phyloP scores from a whole-genome alignment of 2,888 invertebrate species.

The Ellobium chinense region DNA sequence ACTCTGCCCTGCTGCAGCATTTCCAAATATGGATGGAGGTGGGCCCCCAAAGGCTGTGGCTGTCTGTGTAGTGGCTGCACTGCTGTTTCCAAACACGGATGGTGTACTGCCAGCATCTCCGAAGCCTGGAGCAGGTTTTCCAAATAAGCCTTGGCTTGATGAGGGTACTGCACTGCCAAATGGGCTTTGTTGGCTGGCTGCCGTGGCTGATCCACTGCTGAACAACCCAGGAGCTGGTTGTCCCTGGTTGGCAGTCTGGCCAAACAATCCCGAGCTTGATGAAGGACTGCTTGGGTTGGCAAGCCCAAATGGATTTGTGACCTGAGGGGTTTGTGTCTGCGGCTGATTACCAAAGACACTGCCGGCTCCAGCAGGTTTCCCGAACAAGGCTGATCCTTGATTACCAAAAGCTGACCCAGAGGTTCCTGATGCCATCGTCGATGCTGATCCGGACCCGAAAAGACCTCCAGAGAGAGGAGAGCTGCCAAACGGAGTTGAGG shows the following conservation, averaged over 20 bases:
- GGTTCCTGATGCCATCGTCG: not conserved
- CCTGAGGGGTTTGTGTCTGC: slow-evolving; percentile 5
- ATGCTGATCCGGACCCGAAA: not conserved
- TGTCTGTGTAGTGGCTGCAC: not conserved
- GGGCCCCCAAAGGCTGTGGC: not conserved
- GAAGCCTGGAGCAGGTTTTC: slow-evolving; percentile 22
- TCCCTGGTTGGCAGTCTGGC: not conserved
- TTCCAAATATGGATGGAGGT: not conserved
- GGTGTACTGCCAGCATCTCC: not conserved
- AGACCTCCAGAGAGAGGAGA: not conserved
- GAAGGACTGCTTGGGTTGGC: not conserved
- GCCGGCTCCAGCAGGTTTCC: slow-evolving; percentile 42
- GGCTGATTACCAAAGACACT: slow-evolving; percentile 29
- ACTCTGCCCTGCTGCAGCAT: not conserved
- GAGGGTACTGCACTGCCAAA: not conserved
- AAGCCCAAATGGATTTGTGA: slow-evolving; percentile 5
- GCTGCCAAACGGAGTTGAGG: not conserved
- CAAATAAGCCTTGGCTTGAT: slow-evolving; percentile 30
- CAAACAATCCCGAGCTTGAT: slow-evolving; percentile 17
- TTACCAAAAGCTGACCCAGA: not conserved
- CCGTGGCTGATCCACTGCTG: not conserved
- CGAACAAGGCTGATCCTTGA: slow-evolving; percentile 31
- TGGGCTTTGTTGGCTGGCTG: not conserved
- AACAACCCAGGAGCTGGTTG: not conserved
- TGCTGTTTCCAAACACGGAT: not conserved